Conservation (phyloP, 2,113 vertebrate species). For the Lycocorax pyrrhopterus region DNA sequence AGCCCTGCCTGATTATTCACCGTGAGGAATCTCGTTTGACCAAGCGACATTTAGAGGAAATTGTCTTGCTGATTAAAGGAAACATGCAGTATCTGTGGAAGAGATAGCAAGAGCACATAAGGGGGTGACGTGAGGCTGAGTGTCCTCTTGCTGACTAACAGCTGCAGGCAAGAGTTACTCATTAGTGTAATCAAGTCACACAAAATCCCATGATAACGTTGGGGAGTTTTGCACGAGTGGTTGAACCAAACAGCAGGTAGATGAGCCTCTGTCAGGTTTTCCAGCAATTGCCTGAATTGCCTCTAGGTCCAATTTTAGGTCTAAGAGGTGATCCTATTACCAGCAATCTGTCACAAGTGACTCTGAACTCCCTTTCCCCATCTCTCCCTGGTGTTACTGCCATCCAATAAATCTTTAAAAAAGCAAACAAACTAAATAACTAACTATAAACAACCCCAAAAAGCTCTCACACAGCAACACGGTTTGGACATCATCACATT, state of each 20-base stretch:
- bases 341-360: not conserved
- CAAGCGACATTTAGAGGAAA: not conserved
- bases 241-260: constrained; percentile 18
- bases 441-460: not conserved
- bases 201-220: not conserved
- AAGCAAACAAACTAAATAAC: not conserved
- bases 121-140: not conserved
- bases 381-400: not conserved
- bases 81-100: not conserved
- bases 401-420: not conserved
- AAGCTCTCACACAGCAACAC: not conserved
- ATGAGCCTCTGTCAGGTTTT: not conserved
- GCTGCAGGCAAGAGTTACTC: not conserved
- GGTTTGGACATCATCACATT: accelerated
- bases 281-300: not conserved
- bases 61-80: not conserved
- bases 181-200: not conserved
- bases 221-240: not conserved
- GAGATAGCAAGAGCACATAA: not conserved
- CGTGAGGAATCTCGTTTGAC: not conserved
- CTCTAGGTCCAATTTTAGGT: not conserved
- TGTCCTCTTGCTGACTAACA: not conserved
- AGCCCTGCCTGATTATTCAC: not conserved
- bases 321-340: not conserved
- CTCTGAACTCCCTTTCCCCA: accelerated